phyloP scores from a whole-genome alignment of 2,113 vertebrate genomes.

The Labeo catla region DNA sequence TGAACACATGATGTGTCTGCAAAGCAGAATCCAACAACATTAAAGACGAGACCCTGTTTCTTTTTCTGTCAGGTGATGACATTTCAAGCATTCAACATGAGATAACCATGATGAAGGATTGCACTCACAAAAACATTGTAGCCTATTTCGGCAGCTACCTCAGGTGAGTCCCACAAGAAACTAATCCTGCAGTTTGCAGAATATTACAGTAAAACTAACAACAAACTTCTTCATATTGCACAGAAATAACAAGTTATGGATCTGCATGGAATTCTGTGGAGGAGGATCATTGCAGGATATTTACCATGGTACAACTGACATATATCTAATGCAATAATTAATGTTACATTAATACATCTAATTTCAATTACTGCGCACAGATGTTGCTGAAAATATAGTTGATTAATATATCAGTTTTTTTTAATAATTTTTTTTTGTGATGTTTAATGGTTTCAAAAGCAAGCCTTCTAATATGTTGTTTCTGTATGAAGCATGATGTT shows the following conservation, averaged over 20 bases:
- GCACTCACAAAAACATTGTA: slow-evolving; percentile 79
- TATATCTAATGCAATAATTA: not conserved
- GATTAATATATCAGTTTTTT: not conserved
- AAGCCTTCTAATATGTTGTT: not conserved
- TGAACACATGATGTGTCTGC: not conserved
- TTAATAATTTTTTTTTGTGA: not conserved
- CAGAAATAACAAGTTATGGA: slow-evolving; percentile 81
- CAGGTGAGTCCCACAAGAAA: slow-evolving; percentile 64
- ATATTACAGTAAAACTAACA: not conserved
- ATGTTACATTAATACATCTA: not conserved
- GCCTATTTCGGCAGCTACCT: slow-evolving; percentile 82
- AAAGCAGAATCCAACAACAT: not conserved
- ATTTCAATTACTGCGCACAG: not conserved
- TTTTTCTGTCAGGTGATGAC: slow-evolving; percentile 74
- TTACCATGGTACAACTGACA: slow-evolving; percentile 73
- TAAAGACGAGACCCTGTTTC: not conserved
- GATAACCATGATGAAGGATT: slow-evolving; percentile 81
- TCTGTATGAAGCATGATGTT: not conserved
- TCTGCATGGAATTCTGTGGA: slow-evolving; percentile 82
- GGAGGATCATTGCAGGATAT: slow-evolving; percentile 81
- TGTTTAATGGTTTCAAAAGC: not conserved
- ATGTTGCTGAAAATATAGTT: not conserved
- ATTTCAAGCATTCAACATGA: slow-evolving; percentile 80
- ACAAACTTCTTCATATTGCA: not conserved
- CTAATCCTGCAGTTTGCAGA: not conserved